Evolutionary conservation across 1,140 invertebrate genomes (phyloP).

Genomic region (Cydia strobilella): DNA sequence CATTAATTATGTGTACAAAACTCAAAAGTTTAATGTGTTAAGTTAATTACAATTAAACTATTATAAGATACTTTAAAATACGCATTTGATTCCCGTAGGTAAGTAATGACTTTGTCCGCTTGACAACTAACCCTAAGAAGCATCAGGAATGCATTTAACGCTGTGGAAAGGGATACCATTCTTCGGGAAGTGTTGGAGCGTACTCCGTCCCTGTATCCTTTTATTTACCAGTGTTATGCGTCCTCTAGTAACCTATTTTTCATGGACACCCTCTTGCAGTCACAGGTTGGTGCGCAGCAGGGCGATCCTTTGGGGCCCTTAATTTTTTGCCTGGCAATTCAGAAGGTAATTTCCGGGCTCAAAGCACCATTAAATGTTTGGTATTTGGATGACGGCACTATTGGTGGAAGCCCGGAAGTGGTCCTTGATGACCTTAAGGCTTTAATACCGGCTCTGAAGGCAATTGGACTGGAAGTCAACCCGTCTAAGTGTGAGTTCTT

Average conservation of each 20-base stretch:
- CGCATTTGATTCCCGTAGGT: no score
- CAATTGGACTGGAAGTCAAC: neutral
- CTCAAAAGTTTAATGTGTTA: no score
- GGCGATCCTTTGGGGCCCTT: slow-evolving; percentile 33
- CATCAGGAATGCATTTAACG: neutral
- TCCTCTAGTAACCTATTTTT: slow-evolving; percentile 28
- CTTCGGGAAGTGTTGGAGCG: no score
- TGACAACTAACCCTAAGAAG: no score
- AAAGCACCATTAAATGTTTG: slow-evolving; percentile 32
- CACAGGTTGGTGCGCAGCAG: slow-evolving; percentile 34
- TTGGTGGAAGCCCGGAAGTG: slow-evolving; percentile 22
- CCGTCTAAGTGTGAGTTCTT: neutral
- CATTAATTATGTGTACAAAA: no score
- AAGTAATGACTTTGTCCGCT: no score
- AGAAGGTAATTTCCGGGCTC: neutral
- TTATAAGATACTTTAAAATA: no score
- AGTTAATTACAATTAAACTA: no score
- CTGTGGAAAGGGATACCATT: neutral
- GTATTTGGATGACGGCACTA: slow-evolving; percentile 34
- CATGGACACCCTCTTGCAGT: neutral
- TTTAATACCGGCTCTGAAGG: no score
- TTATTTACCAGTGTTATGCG: slow-evolving; percentile 27
- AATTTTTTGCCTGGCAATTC: slow-evolving; percentile 33
- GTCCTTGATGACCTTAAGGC: neutral
- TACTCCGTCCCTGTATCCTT: slow-evolving; percentile 25